Conservation (phyloP, 1,140 invertebrate species). For the Achatina immaculata region DNA sequence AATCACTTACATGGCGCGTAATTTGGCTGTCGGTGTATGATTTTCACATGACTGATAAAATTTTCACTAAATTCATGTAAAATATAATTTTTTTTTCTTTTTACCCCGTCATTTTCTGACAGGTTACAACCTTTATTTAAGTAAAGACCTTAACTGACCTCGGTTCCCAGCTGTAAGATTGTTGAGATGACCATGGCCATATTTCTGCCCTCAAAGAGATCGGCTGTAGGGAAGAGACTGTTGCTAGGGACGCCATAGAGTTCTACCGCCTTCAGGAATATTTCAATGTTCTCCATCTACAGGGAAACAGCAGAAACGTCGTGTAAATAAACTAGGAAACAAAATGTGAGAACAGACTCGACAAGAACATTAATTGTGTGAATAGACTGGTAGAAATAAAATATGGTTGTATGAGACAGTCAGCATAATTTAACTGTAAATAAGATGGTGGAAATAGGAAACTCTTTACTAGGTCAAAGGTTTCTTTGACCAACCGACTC, state of each 20-base stretch:
- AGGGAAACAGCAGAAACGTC: slow-evolving; percentile 10
- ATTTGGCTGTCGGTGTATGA: too few species aligned
- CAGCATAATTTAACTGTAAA: too few species aligned
- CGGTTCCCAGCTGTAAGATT: slow-evolving; percentile 63
- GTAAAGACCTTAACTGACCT: slow-evolving; percentile 56
- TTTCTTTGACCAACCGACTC: too few species aligned
- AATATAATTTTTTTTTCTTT: too few species aligned
- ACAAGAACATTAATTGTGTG: background rate
- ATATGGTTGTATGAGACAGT: background rate
- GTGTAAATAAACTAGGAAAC: background rate
- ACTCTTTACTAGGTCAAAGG: too few species aligned
- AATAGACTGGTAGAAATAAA: background rate
- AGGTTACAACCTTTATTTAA: too few species aligned
- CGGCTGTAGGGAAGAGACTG: slow-evolving; percentile 91
- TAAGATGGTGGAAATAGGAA: too few species aligned
- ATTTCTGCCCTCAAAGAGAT: slow-evolving; percentile 78
- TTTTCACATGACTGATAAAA: too few species aligned
- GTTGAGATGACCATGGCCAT: slow-evolving; percentile 69
- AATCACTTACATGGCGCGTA: too few species aligned
- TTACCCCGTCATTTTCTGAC: too few species aligned
- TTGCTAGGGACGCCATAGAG: slow-evolving; percentile 92
- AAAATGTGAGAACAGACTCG: background rate
- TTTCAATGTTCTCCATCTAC: slow-evolving; percentile 96
- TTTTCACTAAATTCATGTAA: too few species aligned
- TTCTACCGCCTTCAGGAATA: slow-evolving; percentile 88